Base-by-base conservation (phyloP, 2,113 vertebrate species). In the Fregata magnificens region DNA sequence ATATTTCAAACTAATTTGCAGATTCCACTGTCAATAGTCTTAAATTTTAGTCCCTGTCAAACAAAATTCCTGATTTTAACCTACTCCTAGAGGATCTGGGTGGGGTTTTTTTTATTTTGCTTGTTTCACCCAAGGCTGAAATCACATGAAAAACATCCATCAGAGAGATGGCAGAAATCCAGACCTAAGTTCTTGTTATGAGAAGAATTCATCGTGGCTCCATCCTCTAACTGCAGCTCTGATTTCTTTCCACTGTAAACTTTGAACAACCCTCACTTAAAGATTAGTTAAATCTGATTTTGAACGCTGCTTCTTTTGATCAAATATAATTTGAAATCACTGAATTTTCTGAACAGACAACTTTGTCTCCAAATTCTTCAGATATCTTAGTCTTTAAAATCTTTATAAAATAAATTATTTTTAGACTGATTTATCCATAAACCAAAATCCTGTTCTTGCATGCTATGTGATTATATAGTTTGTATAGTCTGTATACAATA, bases 211-310 rank as follows among this genome's bases (percentile, higher is more conserved):
- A 5, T 79, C 61, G n/a, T 82, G 47, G 56, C 61, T 22, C 9
- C 49, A 71, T 84, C 9, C 5, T 67, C 20, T 63, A 62, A 38
- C 32, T 91, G 31, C 38, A 85, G 42, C 16, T 89, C 45, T 76
- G 21, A 79, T 90, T 95, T 22, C 32, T 90, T 92, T 92, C 32
- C 28, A 61, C n/a, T 76, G 9, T 88, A 79, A 96, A 84, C 25
- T 87, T 53, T 79, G 45, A 91, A 88, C 11, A 82, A 38, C 4
- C n/a, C 12, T 76, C 20, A 34, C 16, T 45, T 59, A 88, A 63
- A 40, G 19, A 28, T 76, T 82, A 31, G 10, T 61, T 85, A 42
- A 93, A 92, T 61, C 4, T 80, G 44, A 67, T 82, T 88, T 88
- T 47, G 28, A 79, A 61, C 52, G 16, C 17, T 67, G 13, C 17